phyloP scores from a whole-genome alignment of 2,797 vertebrate species.

The Alauda arvensis region DNA sequence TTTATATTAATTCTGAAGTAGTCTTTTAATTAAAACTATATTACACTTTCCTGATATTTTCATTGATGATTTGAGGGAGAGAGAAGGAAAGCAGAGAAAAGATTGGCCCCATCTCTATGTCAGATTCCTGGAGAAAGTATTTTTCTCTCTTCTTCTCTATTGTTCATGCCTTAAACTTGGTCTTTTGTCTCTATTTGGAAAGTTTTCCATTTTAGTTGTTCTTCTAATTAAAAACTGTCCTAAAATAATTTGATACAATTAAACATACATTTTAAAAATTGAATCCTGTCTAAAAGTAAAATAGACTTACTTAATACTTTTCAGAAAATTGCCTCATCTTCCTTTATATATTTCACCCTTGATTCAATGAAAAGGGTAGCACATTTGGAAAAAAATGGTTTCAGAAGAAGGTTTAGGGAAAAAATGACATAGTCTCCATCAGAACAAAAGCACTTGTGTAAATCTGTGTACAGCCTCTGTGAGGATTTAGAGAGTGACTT shows the following conservation, averaged over 20 bases:
- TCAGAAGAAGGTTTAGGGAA: neutral
- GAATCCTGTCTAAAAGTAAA: neutral
- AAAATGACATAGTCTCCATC: neutral
- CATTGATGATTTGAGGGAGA: neutral
- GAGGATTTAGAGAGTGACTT: neutral
- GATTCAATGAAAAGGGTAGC: neutral
- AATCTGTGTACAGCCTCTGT: neutral
- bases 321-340: neutral
- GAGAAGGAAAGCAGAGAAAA: neutral
- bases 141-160: neutral
- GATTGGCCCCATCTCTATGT: neutral
- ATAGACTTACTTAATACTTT: neutral
- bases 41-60: neutral
- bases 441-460: neutral
- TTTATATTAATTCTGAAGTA: neutral
- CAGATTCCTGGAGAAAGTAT: neutral
- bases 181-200: neutral
- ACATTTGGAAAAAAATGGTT: neutral
- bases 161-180: neutral
- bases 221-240: neutral
- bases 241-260: neutral
- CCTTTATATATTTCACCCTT: neutral
- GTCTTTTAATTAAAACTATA: neutral
- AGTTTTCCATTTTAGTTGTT: neutral
- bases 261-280: neutral